phyloP scores from a whole-genome alignment of 2,113 vertebrate species.

The Setophaga kirtlandii region DNA sequence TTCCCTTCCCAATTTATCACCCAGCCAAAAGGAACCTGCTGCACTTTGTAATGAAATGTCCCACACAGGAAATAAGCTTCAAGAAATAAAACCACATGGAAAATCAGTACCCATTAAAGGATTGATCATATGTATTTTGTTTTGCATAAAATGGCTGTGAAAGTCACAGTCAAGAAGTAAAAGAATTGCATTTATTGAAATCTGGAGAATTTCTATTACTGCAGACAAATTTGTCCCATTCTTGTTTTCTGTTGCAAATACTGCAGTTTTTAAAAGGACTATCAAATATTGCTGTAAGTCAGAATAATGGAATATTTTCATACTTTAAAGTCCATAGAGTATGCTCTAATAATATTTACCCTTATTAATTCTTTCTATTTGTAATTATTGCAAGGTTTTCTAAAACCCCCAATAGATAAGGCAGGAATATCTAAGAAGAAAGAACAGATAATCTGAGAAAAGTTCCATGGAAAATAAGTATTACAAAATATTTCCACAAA shows the following conservation, averaged over 20 bases:
- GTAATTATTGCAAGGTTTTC: not conserved
- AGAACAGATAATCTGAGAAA: not conserved
- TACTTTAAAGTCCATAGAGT: not conserved
- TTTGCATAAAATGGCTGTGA: not conserved
- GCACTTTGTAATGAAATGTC: not conserved
- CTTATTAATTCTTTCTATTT: not conserved
- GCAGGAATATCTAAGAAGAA: not conserved
- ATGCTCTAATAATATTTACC: not conserved
- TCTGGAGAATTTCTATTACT: not conserved
- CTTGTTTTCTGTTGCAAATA: not conserved
- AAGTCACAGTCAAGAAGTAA: not conserved
- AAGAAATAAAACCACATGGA: not conserved
- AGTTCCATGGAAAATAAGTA: not conserved
- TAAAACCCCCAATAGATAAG: not conserved
- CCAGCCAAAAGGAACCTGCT: not conserved
- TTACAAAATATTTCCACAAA: not conserved
- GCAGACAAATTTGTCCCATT: not conserved
- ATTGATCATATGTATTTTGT: not conserved
- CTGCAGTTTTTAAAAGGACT: not conserved
- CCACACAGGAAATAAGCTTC: not conserved
- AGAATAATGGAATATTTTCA: not conserved
- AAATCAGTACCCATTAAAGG: not conserved
- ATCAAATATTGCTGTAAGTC: not conserved
- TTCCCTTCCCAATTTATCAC: not conserved
- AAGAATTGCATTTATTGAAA: not conserved